phyloP scores from a whole-genome alignment of 2,113 vertebrate species.

The Salvelinus namaycush region DNA sequence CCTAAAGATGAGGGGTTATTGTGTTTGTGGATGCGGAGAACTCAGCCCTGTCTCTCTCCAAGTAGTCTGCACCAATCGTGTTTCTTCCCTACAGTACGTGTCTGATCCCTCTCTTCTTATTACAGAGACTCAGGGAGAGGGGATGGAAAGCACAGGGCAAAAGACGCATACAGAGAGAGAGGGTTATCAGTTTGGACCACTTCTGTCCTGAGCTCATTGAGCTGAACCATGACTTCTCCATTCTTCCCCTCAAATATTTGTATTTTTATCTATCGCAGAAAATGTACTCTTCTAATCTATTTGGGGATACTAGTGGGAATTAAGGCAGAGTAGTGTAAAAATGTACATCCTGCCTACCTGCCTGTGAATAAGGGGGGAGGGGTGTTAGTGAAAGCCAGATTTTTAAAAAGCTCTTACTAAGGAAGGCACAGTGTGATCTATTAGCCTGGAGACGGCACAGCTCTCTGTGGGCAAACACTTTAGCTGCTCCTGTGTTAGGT shows the following conservation, averaged over 20 bases:
- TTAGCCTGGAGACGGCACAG: slow-evolving; percentile 62
- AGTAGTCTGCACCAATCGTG: slow-evolving; percentile 42
- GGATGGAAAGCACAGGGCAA: slow-evolving; percentile 3
- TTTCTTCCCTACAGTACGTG: slow-evolving; percentile 25
- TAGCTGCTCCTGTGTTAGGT: slow-evolving; percentile 59
- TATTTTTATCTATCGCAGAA: slow-evolving; percentile 52
- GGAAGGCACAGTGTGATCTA: slow-evolving; percentile 69
- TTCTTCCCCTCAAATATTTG: slow-evolving; percentile 29
- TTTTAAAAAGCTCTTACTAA: slow-evolving; percentile 73
- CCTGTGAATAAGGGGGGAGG: slow-evolving; percentile 36
- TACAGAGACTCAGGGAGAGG: slow-evolving; percentile 24
- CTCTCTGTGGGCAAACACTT: slow-evolving; percentile 71
- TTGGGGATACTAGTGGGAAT: slow-evolving; percentile 36
- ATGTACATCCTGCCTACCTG: slow-evolving; percentile 45
- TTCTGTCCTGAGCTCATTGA: slow-evolving; percentile 39
- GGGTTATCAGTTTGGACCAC: slow-evolving; percentile 41
- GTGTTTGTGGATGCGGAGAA: slow-evolving; percentile 19
- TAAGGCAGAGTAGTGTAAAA: slow-evolving; percentile 48
- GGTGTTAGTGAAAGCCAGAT: slow-evolving; percentile 65
- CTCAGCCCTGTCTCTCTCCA: slow-evolving; percentile 16
- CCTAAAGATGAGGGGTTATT: slow-evolving; percentile 31
- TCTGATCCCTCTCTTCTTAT: slow-evolving; percentile 42
- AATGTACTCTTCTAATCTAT: slow-evolving; percentile 49
- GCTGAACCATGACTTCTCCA: slow-evolving; percentile 51
- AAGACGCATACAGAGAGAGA: neutral